Conservation (phyloP, 2,797 vertebrate genomes). For the Silurus lanzhouensis region DNA sequence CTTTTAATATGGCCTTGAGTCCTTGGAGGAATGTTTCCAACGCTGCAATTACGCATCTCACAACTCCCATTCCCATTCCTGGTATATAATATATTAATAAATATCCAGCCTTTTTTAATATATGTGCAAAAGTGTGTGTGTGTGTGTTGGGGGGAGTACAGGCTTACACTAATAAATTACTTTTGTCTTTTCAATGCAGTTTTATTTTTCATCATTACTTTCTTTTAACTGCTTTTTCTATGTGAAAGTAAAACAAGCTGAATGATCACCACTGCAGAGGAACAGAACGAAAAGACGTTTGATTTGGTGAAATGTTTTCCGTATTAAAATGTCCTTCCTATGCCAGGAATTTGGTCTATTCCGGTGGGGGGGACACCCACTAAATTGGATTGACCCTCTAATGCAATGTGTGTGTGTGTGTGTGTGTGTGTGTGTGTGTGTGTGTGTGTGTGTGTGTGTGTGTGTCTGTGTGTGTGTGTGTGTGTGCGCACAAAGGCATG, state of each 20-base stretch:
- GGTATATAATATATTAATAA: slow-evolving; percentile 65
- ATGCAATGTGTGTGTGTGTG: slow-evolving; percentile 74
- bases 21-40: slow-evolving; percentile 81
- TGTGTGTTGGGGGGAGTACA: slow-evolving; percentile 42
- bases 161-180: slow-evolving; percentile 68
- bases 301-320: slow-evolving; percentile 78
- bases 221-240: slow-evolving; percentile 37
- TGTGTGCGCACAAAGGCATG: background rate
- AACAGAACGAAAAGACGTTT: slow-evolving; percentile 53
- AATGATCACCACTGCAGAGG: slow-evolving; percentile 13
- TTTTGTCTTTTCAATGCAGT: slow-evolving; percentile 56
- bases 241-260: slow-evolving; percentile 40
- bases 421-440: slow-evolving; percentile 78
- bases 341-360: slow-evolving; percentile 92
- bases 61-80: slow-evolving; percentile 80
- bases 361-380: slow-evolving; percentile 90
- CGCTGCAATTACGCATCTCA: slow-evolving; percentile 86
- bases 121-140: slow-evolving; percentile 39
- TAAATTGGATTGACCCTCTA: slow-evolving; percentile 92
- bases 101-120: slow-evolving; percentile 67
- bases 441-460: slow-evolving; percentile 42
- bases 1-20: slow-evolving; percentile 90
- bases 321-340: slow-evolving; percentile 88
- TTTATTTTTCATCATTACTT: slow-evolving; percentile 47
- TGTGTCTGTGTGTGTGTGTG: slow-evolving; percentile 66